Evolutionary conservation across 2,113 vertebrate genomes (phyloP), one percentile per base, ranked within the genome.

Genomic region (Trogon melanurus): DNA sequence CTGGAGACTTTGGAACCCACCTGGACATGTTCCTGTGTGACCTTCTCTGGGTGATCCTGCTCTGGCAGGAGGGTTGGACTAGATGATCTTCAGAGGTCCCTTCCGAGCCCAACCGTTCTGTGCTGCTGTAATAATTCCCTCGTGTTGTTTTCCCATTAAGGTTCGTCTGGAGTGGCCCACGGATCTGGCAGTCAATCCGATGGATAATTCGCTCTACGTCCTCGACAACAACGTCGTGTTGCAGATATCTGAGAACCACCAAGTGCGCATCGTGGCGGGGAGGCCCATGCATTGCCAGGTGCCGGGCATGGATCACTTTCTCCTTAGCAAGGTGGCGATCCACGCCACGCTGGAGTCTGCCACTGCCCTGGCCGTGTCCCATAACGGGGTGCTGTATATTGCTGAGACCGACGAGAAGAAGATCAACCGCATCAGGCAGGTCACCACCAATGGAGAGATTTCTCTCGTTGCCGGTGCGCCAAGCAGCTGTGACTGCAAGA

Each of bases 251-350:
- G 99, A 99, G 95, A 99, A 99, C 96, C 99, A 99, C 96, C 99
- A 99, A 85, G 99, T 99, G 36, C 99, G 99, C 81, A 99, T 99
- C 1, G 98, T 99, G 18, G 99, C 99, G 0, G 99, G 99, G 13
- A 98, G 99, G 18, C 99, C 99, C 21, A 99, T 99, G 99, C 99
- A 99, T 94, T 99, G 99, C 97, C 99, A 99, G 96, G 99, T 99
- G 25, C 99, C 99, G 0, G 99, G 99, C 78, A 99, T 99, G 16
- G 99, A 99, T 94, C 99, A 99, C 95, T 99, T 99, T 86, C 98
- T 99, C 53, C 98, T 99, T 87, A 99, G 99, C 97, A 99, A 99
- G 95, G 99, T 99, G 60, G 99, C 99, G 30, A 97, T 99, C 87
- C 99, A 99, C 0, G 99, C 99, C 45, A 99, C 99, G 1, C 97